Percentiles rank a stretch among this genome's conserved stretches.
These are phyloP conservation scores for Symphodus melops DNA, from an alignment of 2,113 vertebrate species.

Conservation along the genomic window DNA sequence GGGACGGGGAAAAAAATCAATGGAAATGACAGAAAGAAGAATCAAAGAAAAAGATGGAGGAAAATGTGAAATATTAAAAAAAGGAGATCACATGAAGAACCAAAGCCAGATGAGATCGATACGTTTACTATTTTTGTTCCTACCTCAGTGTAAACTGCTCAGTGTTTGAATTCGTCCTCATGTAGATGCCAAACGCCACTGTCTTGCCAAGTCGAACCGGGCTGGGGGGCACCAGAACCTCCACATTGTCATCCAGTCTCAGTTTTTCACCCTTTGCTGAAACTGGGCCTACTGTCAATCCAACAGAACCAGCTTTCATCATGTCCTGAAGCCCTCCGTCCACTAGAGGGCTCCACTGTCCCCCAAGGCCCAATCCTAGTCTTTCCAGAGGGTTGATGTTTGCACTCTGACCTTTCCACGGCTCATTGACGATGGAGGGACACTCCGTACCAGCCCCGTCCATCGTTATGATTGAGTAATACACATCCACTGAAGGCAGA, in stretches of 20 bases:
- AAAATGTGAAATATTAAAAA: conserved; percentile 19
- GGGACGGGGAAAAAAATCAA: conserved; percentile 22
- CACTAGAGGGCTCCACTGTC: conserved; percentile 74
- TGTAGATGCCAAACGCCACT: conserved; percentile 88
- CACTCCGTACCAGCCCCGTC: conserved; percentile 84
- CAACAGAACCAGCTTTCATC: conserved; percentile 89
- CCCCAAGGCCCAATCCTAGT: conserved; percentile 58
- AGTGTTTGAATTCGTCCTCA: conserved; percentile 83
- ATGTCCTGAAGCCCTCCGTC: conserved; percentile 76
- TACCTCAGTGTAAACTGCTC: conserved; percentile 91
- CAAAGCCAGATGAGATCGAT: neutral
- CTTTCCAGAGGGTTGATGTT: conserved; percentile 69
- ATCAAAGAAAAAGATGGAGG: conserved; percentile 11
- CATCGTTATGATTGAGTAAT: conserved; percentile 86
- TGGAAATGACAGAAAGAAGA: conserved; percentile 27
- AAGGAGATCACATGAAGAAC: neutral
- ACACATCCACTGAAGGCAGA: conserved; percentile 87
- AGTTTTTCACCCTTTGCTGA: conserved; percentile 82
- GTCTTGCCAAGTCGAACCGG: conserved; percentile 90
- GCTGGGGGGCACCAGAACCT: conserved; percentile 87
- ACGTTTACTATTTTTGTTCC: conserved; percentile 21
- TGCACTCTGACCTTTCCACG: conserved; percentile 79
- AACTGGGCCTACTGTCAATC: conserved; percentile 83
- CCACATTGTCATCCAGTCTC: conserved; percentile 88
- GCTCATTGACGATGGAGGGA: conserved; percentile 83